These are phyloP conservation scores for Tenthredo distinguenda DNA, from an alignment of 2,888 invertebrate genomes.

Conservation along the genomic window DNA sequence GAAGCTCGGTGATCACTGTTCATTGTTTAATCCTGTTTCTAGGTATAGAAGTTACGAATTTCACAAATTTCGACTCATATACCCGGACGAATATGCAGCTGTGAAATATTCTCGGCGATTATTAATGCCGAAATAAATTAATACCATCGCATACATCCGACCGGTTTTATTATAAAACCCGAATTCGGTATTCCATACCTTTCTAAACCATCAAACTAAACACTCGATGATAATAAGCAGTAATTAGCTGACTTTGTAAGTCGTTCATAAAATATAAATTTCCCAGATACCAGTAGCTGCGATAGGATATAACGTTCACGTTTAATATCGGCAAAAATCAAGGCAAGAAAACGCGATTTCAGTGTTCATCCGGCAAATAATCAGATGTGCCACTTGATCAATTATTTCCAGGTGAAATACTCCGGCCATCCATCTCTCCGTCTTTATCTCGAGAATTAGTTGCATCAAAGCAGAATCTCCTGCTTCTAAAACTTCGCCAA, in stretches of 20 bases:
- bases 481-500: background rate
- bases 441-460: background rate
- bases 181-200: background rate
- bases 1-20: background rate
- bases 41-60: background rate
- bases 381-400: background rate
- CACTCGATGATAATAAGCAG: background rate
- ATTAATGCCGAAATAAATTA: background rate
- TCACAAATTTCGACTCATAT: background rate
- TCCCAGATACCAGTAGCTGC: background rate
- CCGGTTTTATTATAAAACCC: background rate
- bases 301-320: background rate
- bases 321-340: background rate
- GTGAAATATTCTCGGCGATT: background rate
- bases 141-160: background rate
- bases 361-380: background rate
- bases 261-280: background rate
- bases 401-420: background rate
- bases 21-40: background rate
- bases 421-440: background rate
- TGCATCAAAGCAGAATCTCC: background rate
- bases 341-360: background rate
- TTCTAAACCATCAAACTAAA: conserved; percentile 2
- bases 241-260: background rate
- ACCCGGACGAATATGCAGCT: background rate